A percentile compares a stretch with the other conserved stretches of the same genome.
phyloP scores from a whole-genome alignment of 1,140 invertebrate species.

The Trichogramma pretiosum region DNA sequence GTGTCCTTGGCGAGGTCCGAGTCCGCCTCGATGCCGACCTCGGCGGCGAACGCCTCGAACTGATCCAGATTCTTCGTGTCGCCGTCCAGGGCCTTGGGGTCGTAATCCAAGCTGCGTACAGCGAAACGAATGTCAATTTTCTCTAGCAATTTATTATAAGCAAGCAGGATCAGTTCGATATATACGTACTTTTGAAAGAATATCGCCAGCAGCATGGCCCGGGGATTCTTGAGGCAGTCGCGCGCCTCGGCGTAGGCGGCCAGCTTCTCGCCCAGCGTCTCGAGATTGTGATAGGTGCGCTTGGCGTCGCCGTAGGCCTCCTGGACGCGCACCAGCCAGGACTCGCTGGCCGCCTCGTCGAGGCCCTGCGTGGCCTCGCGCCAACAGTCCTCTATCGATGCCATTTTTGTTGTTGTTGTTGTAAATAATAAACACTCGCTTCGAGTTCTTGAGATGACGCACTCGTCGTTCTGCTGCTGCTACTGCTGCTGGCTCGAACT shows the following conservation, averaged over 20 bases:
- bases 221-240: conserved; percentile 40
- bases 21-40: conserved; percentile 38
- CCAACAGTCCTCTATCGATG: conserved; percentile 38
- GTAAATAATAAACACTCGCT: too few species aligned
- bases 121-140: not conserved
- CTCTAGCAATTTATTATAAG: not conserved
- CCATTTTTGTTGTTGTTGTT: too few species aligned
- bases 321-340: conserved; percentile 34
- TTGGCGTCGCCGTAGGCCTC: conserved; percentile 40
- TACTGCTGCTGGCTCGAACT: too few species aligned
- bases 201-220: conserved; percentile 44
- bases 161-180: too few species aligned
- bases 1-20: conserved; percentile 42
- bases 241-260: conserved; percentile 42
- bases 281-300: conserved; percentile 44
- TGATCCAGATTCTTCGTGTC: conserved; percentile 44
- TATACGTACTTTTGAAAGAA: conserved; percentile 53
- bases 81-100: conserved; percentile 43
- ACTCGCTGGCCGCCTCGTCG: conserved; percentile 27
- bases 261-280: conserved; percentile 44
- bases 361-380: conserved; percentile 36
- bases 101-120: conserved; percentile 41
- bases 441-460: too few species aligned
- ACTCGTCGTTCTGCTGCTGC: too few species aligned
- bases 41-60: conserved; percentile 41